A percentile compares a stretch with the other conserved stretches of the same genome.
Conservation (phyloP, 2,797 vertebrate genomes). For the Mycteria americana region DNA sequence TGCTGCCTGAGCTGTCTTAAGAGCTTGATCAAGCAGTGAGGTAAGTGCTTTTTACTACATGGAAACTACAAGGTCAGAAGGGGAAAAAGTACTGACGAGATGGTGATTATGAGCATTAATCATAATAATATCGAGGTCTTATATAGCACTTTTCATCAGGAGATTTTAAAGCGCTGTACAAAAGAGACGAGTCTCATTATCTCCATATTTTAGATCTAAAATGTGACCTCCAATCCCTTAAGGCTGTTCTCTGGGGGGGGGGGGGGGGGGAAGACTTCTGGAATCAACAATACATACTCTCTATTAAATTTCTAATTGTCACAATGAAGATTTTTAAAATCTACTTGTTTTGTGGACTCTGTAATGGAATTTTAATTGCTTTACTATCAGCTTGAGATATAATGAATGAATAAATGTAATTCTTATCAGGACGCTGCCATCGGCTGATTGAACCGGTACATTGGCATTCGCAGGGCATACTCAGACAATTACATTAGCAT, state of each 20-base stretch:
- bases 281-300: constrained; percentile 6
- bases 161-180: constrained; percentile 48
- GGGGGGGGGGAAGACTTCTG: neutral
- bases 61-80: constrained; percentile 64
- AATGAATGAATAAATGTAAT: neutral
- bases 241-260: neutral
- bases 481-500: neutral
- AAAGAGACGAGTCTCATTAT: constrained; percentile 51
- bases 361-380: constrained; percentile 30
- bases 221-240: constrained; percentile 12
- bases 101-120: constrained; percentile 67
- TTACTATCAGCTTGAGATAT: neutral
- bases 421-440: neutral
- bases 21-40: constrained; percentile 65
- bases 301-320: neutral
- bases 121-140: constrained; percentile 53
- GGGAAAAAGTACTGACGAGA: constrained; percentile 57
- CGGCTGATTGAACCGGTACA: neutral
- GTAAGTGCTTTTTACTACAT: constrained; percentile 64
- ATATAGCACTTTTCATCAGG: constrained; percentile 61
- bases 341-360: neutral
- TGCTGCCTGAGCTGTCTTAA: constrained; percentile 60
- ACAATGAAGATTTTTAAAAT: neutral
- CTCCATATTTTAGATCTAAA: constrained; percentile 52
- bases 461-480: neutral